Percentiles rank a stretch among this genome's conserved stretches.
These are phyloP conservation scores for Lethocerus indicus DNA, from an alignment of 1,140 invertebrate genomes.

Conservation along the genomic window DNA sequence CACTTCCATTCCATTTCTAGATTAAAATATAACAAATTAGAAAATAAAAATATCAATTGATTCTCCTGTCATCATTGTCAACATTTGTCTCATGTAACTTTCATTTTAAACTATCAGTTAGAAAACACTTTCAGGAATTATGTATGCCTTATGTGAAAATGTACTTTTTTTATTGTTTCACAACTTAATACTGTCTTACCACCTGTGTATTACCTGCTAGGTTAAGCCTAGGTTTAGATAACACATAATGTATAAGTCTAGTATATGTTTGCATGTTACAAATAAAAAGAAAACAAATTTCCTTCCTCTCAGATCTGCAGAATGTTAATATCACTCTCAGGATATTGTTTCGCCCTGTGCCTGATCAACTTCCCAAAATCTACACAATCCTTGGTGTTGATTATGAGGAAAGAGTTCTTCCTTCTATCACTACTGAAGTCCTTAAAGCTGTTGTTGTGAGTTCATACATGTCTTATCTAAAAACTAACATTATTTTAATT, in stretches of 20 bases:
- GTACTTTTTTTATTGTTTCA: too few species aligned
- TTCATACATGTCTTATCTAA: conserved; percentile 12
- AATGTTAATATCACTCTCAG: conserved; percentile 98
- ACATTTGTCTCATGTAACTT: too few species aligned
- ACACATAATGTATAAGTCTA: neutral
- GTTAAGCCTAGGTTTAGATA: conserved; percentile 3
- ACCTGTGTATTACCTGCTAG: neutral
- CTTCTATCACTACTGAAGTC: conserved; percentile 98
- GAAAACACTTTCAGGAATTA: too few species aligned
- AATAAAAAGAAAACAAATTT: too few species aligned
- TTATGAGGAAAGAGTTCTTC: conserved; percentile 96
- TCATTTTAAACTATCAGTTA: too few species aligned
- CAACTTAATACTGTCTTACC: too few species aligned
- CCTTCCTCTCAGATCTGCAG: conserved; percentile 69
- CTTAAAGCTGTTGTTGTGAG: conserved; percentile 88
- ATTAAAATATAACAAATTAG: too few species aligned
- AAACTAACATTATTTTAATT: neutral
- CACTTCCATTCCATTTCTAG: too few species aligned
- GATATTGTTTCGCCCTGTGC: conserved; percentile 88
- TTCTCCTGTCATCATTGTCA: too few species aligned
- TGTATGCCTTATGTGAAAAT: too few species aligned
- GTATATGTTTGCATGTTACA: neutral
- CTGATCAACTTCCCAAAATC: conserved; percentile 77
- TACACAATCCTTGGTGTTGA: conserved; percentile 93
- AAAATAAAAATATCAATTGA: too few species aligned